phyloP scores from a whole-genome alignment of 2,797 vertebrate species.

The Denticeps clupeoides region DNA sequence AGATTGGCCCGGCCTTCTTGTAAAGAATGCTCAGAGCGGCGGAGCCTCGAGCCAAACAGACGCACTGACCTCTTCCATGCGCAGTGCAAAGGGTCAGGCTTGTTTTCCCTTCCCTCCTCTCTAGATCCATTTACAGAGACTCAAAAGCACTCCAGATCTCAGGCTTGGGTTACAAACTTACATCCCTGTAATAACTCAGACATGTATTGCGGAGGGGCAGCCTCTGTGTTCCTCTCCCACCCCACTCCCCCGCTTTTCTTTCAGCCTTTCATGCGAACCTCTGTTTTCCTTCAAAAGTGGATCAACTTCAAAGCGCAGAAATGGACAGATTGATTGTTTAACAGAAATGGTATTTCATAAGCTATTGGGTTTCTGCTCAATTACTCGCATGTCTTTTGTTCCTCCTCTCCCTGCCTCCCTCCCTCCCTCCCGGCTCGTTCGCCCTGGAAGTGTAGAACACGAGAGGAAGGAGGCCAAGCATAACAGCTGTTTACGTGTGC shows the following conservation, averaged over 20 bases:
- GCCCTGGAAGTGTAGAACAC: constrained; percentile 4
- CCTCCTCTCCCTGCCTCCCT: constrained; percentile 30
- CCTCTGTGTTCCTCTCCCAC: neutral
- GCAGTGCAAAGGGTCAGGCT: constrained; percentile 48
- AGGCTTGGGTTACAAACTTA: constrained; percentile 54
- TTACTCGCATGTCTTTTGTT: constrained; percentile 36
- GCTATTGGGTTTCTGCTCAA: constrained; percentile 46
- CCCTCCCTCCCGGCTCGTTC: constrained; percentile 19
- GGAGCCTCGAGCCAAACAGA: constrained; percentile 51
- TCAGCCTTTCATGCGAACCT: constrained; percentile 25
- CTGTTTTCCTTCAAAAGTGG: constrained; percentile 54
- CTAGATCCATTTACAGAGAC: constrained; percentile 52
- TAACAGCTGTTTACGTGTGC: constrained; percentile 34
- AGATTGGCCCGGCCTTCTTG: constrained; percentile 36
- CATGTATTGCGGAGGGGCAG: constrained; percentile 44
- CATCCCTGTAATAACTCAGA: constrained; percentile 59
- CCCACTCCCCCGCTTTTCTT: constrained; percentile 40
- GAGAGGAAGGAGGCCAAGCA: constrained; percentile 19
- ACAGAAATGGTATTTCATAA: constrained; percentile 52
- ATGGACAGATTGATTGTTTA: constrained; percentile 53
- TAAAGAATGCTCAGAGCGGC: constrained; percentile 41
- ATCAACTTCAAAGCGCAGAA: constrained; percentile 59
- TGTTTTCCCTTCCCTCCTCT: constrained; percentile 52
- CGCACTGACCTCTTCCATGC: constrained; percentile 40
- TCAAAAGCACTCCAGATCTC: constrained; percentile 45